A percentile compares a stretch with the other conserved stretches of the same genome.
These are phyloP conservation scores for Parnassius orleans DNA, from an alignment of 2,888 invertebrate species.

Conservation along the genomic window DNA sequence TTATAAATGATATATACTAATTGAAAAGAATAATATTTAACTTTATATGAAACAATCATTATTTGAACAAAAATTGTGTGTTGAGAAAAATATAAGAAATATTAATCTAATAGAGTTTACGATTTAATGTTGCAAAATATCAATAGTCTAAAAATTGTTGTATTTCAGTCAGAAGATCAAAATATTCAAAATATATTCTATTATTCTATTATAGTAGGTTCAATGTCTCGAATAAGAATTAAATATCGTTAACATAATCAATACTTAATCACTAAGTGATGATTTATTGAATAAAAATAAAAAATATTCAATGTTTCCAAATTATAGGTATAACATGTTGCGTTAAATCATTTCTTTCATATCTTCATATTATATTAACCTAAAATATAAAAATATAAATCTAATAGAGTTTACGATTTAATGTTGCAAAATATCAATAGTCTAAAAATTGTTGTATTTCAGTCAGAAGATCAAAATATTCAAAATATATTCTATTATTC, in stretches of 20 bases:
- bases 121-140: slow-evolving; percentile 7
- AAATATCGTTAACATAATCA: not conserved
- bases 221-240: slow-evolving; percentile 3
- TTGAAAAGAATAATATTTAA: not conserved
- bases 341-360: too few relatives aligned
- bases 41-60: not conserved
- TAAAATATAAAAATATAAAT: too few relatives aligned
- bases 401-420: not conserved
- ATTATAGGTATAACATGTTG: too few relatives aligned
- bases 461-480: not conserved
- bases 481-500: not conserved
- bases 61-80: too few relatives aligned
- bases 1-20: not conserved
- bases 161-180: not conserved
- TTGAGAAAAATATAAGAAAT: too few relatives aligned
- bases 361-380: too few relatives aligned
- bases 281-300: not conserved
- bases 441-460: not conserved
- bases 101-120: not conserved
- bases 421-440: slow-evolving; percentile 3
- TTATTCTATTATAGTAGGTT: slow-evolving; percentile 8
- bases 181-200: not conserved
- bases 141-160: not conserved
- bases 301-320: slow-evolving; percentile 2
- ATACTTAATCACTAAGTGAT: not conserved